Evolutionary conservation across 2,888 invertebrate genomes (phyloP).

Genomic region (Pandemis corylana): DNA sequence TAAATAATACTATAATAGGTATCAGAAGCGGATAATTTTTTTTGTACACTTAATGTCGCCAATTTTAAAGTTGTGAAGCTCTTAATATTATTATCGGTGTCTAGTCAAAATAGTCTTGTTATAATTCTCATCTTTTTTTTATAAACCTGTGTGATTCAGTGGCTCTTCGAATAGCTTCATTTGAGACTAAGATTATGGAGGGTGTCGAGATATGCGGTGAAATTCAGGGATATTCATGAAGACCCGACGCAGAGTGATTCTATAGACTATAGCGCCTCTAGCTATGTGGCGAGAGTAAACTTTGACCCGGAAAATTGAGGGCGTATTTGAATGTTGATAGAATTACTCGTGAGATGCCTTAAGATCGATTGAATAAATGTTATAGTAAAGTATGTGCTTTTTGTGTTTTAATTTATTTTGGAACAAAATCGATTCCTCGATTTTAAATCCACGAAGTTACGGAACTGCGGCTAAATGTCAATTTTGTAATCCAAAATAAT

Average conservation of each 20-base stretch:
- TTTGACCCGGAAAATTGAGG: constrained; percentile 15
- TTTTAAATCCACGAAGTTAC: no score
- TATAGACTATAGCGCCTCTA: background rate
- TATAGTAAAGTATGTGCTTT: no score
- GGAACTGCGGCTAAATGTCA: no score
- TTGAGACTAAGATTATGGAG: constrained; percentile 9
- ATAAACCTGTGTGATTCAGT: background rate
- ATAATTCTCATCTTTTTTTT: background rate
- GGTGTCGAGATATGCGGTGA: background rate
- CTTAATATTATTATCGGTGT: no score
- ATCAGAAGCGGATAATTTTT: no score
- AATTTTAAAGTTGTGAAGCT: no score
- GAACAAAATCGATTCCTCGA: no score
- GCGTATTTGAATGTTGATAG: constrained; percentile 7
- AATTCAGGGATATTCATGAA: constrained; percentile 10
- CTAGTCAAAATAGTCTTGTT: background rate
- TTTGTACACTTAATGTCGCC: no score
- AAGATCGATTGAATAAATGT: background rate
- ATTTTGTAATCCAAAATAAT: no score
- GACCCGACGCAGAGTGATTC: background rate
- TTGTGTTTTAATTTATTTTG: no score
- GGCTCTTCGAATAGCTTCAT: constrained; percentile 10
- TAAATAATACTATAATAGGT: no score
- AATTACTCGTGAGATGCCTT: background rate
- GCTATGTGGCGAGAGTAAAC: constrained; percentile 13